Evolutionary conservation across 2,797 vertebrate species (phyloP).

Genomic region (Ctenosaura bakeri): DNA sequence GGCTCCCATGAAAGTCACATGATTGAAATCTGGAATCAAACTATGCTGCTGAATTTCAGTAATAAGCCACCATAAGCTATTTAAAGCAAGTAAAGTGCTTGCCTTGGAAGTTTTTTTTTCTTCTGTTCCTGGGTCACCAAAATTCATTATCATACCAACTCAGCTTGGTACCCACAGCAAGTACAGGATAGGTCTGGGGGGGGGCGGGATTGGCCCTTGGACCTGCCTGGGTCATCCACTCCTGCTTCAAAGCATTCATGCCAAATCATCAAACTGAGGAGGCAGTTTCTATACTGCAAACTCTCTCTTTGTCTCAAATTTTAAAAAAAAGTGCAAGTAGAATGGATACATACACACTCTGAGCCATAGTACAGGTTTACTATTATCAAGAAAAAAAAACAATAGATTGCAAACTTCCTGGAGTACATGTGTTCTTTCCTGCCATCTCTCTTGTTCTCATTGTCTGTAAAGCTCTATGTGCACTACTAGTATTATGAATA

Average conservation of each 20-base stretch:
- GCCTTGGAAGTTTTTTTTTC: no score
- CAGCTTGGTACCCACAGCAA: no score
- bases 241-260: neutral
- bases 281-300: neutral
- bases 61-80: no score
- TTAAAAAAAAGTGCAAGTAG: neutral
- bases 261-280: neutral
- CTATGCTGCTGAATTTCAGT: no score
- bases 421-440: neutral
- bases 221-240: neutral
- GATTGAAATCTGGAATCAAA: no score
- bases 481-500: neutral
- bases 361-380: neutral
- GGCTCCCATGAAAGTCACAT: no score
- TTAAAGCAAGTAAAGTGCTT: no score
- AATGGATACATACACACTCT: neutral
- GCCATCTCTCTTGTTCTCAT: neutral
- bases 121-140: no score
- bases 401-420: neutral
- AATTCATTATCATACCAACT: no score
- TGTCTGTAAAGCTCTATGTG: neutral
- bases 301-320: neutral
- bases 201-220: no score
- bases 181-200: no score
- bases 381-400: neutral